Evolutionary conservation across 2,113 vertebrate genomes (phyloP).

Genomic region (Tachysurus vachellii): DNA sequence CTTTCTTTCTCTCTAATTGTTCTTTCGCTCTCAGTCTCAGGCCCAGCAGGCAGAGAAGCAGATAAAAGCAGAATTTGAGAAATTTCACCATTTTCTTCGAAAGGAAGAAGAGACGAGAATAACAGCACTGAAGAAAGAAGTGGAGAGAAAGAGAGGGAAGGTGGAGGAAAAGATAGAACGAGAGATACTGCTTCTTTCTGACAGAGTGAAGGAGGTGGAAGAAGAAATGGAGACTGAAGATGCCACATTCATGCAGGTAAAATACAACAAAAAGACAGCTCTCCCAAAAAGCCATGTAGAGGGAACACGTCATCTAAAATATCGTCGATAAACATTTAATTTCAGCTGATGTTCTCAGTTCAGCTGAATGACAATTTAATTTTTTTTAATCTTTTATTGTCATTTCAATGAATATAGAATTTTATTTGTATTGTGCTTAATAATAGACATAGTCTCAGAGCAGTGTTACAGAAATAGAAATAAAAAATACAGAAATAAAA

Average conservation of each 20-base stretch:
- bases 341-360: neutral
- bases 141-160: slow-evolving; percentile 20
- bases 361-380: neutral
- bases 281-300: neutral
- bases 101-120: slow-evolving; percentile 46
- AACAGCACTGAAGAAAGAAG: slow-evolving; percentile 33
- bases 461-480: too few relatives aligned
- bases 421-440: too few relatives aligned
- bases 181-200: neutral
- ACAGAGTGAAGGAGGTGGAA: slow-evolving; percentile 27
- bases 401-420: neutral
- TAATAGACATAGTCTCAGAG: too few relatives aligned
- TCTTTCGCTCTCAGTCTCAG: slow-evolving; percentile 37
- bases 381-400: neutral
- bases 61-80: slow-evolving; percentile 56
- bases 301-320: neutral
- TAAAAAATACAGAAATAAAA: too few relatives aligned
- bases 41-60: slow-evolving; percentile 50
- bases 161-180: neutral
- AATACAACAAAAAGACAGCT: neutral
- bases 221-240: slow-evolving; percentile 34
- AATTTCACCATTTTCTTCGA: slow-evolving; percentile 56
- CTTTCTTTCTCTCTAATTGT: neutral
- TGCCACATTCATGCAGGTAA: slow-evolving; percentile 19
- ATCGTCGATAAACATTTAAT: neutral